Percentiles rank a stretch among this genome's conserved stretches.
Conservation (phyloP, 2,797 vertebrate genomes). For the Enteromius paludinosus region DNA sequence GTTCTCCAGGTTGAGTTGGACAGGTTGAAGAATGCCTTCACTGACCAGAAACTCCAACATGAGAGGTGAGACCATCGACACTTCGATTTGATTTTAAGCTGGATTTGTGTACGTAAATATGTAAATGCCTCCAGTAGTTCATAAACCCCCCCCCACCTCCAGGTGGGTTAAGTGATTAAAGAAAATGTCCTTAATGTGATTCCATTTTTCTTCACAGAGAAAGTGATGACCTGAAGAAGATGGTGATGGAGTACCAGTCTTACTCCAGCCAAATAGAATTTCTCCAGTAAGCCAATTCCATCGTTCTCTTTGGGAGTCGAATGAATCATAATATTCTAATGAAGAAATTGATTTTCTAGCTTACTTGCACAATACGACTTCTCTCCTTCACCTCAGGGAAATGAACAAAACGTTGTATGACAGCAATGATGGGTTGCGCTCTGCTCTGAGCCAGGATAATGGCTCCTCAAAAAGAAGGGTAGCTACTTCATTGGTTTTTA, state of each 20-base stretch:
- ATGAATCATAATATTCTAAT: neutral
- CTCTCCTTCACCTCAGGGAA: constrained; percentile 63
- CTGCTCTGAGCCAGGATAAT: constrained; percentile 64
- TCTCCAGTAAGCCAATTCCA: constrained; percentile 72
- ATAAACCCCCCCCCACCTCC: neutral
- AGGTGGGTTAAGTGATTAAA: neutral
- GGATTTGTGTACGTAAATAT: neutral
- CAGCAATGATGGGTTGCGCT: constrained; percentile 76
- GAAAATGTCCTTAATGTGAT: neutral
- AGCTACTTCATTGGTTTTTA: constrained; percentile 39
- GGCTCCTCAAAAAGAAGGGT: constrained; percentile 69
- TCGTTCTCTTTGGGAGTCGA: neutral
- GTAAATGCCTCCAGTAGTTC: neutral
- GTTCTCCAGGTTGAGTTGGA: constrained; percentile 77
- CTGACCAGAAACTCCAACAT: constrained; percentile 71
- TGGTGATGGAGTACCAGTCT: constrained; percentile 71
- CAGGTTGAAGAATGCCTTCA: constrained; percentile 72
- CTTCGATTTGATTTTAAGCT: neutral
- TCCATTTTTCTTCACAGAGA: constrained; percentile 67
- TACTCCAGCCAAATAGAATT: constrained; percentile 71
- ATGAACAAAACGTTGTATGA: constrained; percentile 79
- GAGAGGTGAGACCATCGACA: constrained; percentile 67
- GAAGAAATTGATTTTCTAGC: neutral
- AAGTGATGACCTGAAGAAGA: constrained; percentile 66
- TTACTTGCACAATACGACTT: neutral